Evolutionary conservation across 2,113 vertebrate species (phyloP).

Genomic region (Corythoichthys haematopterus): DNA sequence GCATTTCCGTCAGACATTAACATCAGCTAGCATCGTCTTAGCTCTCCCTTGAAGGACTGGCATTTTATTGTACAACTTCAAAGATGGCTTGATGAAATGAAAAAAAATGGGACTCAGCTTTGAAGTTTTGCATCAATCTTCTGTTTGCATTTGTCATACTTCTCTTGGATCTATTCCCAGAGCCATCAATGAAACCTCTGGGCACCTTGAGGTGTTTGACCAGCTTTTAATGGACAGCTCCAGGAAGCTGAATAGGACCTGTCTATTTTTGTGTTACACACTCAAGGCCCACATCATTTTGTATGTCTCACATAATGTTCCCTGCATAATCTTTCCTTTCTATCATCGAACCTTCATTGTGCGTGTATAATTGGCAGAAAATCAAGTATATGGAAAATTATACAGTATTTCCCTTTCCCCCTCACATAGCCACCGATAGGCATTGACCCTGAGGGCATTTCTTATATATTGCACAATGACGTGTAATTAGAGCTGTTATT

Average conservation of each 20-base stretch:
- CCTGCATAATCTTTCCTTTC: slow-evolving; percentile 48
- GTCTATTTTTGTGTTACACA: slow-evolving; percentile 55
- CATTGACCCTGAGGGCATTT: slow-evolving; percentile 48
- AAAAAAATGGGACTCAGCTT: slow-evolving; percentile 44
- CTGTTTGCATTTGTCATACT: slow-evolving; percentile 56
- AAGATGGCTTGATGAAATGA: slow-evolving; percentile 54
- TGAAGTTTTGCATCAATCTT: slow-evolving; percentile 60
- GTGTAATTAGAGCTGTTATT: slow-evolving; percentile 53
- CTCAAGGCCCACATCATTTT: slow-evolving; percentile 26
- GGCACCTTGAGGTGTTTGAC: slow-evolving; percentile 50
- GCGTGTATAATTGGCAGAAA: slow-evolving; percentile 60
- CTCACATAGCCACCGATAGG: slow-evolving; percentile 1
- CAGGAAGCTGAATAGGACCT: slow-evolving; percentile 39
- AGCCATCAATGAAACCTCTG: slow-evolving; percentile 47
- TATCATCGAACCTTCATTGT: slow-evolving; percentile 53
- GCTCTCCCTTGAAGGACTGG: background rate
- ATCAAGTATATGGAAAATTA: slow-evolving; percentile 42
- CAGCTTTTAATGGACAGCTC: slow-evolving; percentile 44
- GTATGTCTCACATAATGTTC: slow-evolving; percentile 36
- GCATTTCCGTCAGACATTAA: background rate
- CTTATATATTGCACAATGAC: slow-evolving; percentile 59
- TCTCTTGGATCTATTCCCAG: slow-evolving; percentile 43
- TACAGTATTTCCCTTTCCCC: slow-evolving; percentile 23
- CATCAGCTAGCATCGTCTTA: background rate
- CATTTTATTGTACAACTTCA: slow-evolving; percentile 37